These are phyloP conservation scores for Sisyra terminalis DNA, from an alignment of 2,888 invertebrate genomes.

Conservation along the genomic window DNA sequence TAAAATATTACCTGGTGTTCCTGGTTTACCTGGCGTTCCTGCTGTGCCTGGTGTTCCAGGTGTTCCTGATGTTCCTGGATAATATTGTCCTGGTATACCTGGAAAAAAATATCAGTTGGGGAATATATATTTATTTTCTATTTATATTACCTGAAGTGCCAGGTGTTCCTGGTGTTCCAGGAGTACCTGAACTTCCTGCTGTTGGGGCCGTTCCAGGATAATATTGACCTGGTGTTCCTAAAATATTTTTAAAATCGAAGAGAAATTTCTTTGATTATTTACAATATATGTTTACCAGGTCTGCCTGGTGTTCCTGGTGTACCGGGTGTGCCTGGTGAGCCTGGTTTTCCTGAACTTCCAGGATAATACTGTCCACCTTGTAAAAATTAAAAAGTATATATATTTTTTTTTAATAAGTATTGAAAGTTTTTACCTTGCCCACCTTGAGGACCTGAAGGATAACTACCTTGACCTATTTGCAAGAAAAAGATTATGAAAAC, in stretches of 20 bases:
- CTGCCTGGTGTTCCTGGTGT: slow-evolving; percentile 14
- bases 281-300: not conserved
- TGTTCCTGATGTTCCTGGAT: not conserved
- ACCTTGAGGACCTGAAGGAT: slow-evolving; percentile 13
- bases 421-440: not conserved
- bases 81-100: slow-evolving; percentile 14
- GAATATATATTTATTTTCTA: too few relatives aligned
- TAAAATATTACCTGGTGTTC: slow-evolving; percentile 5
- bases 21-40: slow-evolving; percentile 12
- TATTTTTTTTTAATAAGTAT: too few relatives aligned
- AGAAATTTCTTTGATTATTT: not conserved
- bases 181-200: slow-evolving; percentile 7
- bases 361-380: slow-evolving; percentile 14
- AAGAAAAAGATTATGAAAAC: not conserved
- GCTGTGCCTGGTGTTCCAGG: slow-evolving; percentile 15
- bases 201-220: not conserved
- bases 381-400: too few relatives aligned
- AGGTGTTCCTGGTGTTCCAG: slow-evolving; percentile 2
- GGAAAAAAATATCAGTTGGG: slow-evolving; percentile 6
- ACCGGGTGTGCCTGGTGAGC: slow-evolving; percentile 15
- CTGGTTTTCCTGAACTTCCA: slow-evolving; percentile 16
- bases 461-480: slow-evolving; percentile 10
- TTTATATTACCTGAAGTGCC: slow-evolving; percentile 4
- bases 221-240: too few relatives aligned
- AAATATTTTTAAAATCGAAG: too few relatives aligned